Conservation (phyloP, 2,888 invertebrate species). For the Amiota minor region DNA sequence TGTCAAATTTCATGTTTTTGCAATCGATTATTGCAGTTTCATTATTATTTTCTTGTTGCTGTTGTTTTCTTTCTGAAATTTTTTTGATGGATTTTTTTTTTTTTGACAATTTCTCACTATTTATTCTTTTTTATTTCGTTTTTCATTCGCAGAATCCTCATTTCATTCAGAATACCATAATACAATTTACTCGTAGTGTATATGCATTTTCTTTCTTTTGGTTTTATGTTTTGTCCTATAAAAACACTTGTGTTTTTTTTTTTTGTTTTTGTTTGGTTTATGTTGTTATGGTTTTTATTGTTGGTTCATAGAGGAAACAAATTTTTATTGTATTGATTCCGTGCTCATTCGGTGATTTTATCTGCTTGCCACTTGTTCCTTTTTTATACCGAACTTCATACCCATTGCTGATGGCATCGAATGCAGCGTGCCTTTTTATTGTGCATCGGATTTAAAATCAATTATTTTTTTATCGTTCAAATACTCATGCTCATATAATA, state of each 20-base stretch:
- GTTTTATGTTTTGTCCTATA: not conserved
- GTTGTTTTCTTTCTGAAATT: not conserved
- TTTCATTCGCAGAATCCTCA: not conserved
- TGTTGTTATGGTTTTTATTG: not conserved
- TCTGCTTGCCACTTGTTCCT: conserved; percentile 25
- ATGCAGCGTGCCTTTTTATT: not conserved
- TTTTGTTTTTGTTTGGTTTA: not conserved
- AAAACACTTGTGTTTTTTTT: not conserved
- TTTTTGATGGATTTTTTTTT: not conserved
- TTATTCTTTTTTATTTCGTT: not conserved
- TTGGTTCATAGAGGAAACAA: not conserved
- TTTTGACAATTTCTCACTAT: not conserved
- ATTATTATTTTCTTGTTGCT: not conserved
- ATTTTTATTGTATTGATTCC: conserved; percentile 25
- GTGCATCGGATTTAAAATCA: conserved; percentile 26
- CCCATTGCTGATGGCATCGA: not conserved
- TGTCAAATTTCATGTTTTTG: too few relatives aligned
- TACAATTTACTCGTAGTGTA: not conserved
- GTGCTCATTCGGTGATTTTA: conserved; percentile 11
- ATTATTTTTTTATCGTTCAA: conserved; percentile 9
- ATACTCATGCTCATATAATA: not conserved
- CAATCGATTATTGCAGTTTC: too few relatives aligned
- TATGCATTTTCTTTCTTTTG: conserved; percentile 7
- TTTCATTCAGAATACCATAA: not conserved
- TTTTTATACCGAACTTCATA: not conserved